phyloP scores from a whole-genome alignment of 2,797 vertebrate genomes.

The Enteromius argenteus region DNA sequence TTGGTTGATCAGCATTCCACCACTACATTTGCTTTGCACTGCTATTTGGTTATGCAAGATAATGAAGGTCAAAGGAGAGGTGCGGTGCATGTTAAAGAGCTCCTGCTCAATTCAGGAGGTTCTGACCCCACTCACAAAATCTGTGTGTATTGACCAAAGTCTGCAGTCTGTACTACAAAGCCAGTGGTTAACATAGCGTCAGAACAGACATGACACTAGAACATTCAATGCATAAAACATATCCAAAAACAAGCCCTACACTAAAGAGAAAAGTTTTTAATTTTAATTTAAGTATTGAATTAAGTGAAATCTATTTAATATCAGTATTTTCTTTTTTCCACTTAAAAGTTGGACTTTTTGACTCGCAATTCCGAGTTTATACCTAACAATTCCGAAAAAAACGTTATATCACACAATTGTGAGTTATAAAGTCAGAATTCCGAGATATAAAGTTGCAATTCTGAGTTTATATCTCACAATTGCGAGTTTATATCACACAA shows the following conservation, averaged over 20 bases:
- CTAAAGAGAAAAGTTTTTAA: too few relatives aligned
- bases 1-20: constrained; percentile 48
- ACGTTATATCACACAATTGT: too few relatives aligned
- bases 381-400: too few relatives aligned
- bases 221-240: background rate
- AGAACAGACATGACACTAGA: background rate
- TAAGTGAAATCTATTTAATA: too few relatives aligned
- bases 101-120: background rate
- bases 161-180: background rate
- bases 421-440: too few relatives aligned
- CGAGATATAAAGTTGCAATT: too few relatives aligned
- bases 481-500: too few relatives aligned
- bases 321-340: too few relatives aligned
- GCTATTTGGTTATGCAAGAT: constrained; percentile 40
- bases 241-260: background rate
- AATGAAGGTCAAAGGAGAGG: constrained; percentile 61
- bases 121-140: constrained; percentile 19
- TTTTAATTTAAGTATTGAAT: too few relatives aligned
- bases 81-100: constrained; percentile 56
- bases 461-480: too few relatives aligned
- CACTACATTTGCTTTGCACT: constrained; percentile 32
- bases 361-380: too few relatives aligned
- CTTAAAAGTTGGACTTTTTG: too few relatives aligned
- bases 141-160: background rate
- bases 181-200: background rate